Base-by-base conservation (phyloP, 2,888 invertebrate genomes). In the Caenorhabditis drosophilae region DNA sequence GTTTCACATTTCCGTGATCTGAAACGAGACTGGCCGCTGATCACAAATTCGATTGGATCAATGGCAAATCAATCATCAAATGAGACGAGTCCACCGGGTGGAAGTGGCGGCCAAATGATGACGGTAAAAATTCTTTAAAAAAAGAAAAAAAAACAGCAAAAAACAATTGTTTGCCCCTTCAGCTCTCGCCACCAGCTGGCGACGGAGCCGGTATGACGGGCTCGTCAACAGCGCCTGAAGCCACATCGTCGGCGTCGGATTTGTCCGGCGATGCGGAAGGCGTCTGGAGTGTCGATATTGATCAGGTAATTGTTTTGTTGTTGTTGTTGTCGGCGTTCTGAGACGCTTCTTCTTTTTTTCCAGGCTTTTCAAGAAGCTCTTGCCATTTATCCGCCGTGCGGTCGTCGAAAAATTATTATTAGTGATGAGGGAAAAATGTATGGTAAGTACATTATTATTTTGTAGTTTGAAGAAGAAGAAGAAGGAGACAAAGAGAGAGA, bases 401-500 rank as follows among this genome's bases (percentile, higher is more conserved):
- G 98, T 76, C 88, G 98, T 83, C 89, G 98, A 86, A 99, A 99
- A 89, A 99, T 99, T 86, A 98, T 99, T 83, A 90, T 98, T 83
- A 95, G 95, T 81, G 98, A 98, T 87, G 98, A 99, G 89, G 98
- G 98, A 85, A 98, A 98, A 90, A 99, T 99, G 98, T 98, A 97
- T 89, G 98, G 97, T 98, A 55, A 61, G 71, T 70, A 52, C 26
- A 41, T n/a, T n/a, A n/a, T n/a, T n/a, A n/a, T n/a, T n/a, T n/a
- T n/a, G n/a, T n/a, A n/a, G n/a, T n/a, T n/a, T n/a, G n/a, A n/a
- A n/a, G n/a, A n/a, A n/a, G n/a, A n/a, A n/a, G n/a, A n/a, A n/a
- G n/a, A n/a, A n/a, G n/a, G n/a, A n/a, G n/a, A n/a, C n/a, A n/a
- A n/a, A n/a, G n/a, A n/a, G n/a, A n/a, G n/a, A n/a, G n/a, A n/a